Percentiles rank a stretch among this genome's conserved stretches.
These are phyloP conservation scores for Lacanobia oleracea DNA, from an alignment of 2,888 invertebrate species.

Conservation along the genomic window DNA sequence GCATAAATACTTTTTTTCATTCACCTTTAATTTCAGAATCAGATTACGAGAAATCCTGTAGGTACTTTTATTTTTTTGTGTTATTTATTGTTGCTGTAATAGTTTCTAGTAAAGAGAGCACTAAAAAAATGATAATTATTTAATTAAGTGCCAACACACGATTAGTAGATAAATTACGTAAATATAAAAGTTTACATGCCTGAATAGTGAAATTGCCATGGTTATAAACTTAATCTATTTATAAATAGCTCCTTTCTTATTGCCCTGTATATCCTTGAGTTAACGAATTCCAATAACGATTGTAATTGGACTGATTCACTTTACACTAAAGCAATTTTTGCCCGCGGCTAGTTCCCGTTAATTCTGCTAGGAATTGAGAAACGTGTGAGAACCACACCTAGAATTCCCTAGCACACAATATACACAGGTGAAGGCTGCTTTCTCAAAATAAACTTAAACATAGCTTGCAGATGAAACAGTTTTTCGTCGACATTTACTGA, in stretches of 20 bases:
- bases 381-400: slow-evolving; percentile 21
- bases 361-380: slow-evolving; percentile 18
- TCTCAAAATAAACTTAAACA: too few species aligned
- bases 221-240: slow-evolving; percentile 48
- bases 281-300: slow-evolving; percentile 60
- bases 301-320: slow-evolving; percentile 50
- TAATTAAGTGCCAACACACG: slow-evolving; percentile 5
- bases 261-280: slow-evolving; percentile 44
- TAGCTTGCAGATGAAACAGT: too few species aligned
- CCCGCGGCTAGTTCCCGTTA: slow-evolving; percentile 32
- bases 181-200: neutral
- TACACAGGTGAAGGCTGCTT: too few species aligned
- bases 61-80: neutral
- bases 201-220: slow-evolving; percentile 18
- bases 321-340: slow-evolving; percentile 48
- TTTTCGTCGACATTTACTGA: too few species aligned
- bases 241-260: slow-evolving; percentile 45
- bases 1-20: slow-evolving; percentile 1
- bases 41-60: neutral
- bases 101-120: neutral
- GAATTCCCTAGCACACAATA: neutral
- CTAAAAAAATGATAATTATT: neutral
- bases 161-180: neutral
- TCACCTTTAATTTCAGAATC: slow-evolving; percentile 2
- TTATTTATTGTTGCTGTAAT: neutral